Evolutionary conservation across 2,113 vertebrate species (phyloP).

Genomic region (Zapus hudsonius): DNA sequence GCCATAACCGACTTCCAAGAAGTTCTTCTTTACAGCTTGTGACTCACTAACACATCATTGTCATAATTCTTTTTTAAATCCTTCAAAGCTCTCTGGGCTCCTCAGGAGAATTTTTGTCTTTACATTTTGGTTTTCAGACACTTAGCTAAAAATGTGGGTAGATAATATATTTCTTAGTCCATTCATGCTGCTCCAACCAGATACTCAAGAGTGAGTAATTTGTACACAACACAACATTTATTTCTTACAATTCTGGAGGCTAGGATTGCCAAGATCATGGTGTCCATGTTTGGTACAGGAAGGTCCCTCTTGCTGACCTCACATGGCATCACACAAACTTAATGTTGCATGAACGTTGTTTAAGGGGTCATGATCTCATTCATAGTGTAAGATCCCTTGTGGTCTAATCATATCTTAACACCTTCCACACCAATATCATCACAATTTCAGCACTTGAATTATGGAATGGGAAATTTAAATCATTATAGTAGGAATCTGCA

Average conservation of each 20-base stretch:
- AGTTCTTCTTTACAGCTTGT: not conserved
- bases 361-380: not conserved
- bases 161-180: not conserved
- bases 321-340: too few relatives aligned
- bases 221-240: not conserved
- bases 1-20: not conserved
- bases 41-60: not conserved
- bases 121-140: not conserved
- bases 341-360: too few relatives aligned
- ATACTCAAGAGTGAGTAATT: not conserved
- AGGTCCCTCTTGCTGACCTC: not conserved
- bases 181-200: not conserved
- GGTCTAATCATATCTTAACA: too few relatives aligned
- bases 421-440: too few relatives aligned
- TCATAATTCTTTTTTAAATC: not conserved
- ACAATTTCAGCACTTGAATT: not conserved
- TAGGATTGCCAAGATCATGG: not conserved
- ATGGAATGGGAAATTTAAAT: not conserved
- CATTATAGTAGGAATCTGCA: not conserved
- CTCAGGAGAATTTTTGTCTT: not conserved
- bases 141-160: not conserved
- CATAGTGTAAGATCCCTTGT: fast-evolving
- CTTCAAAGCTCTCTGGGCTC: not conserved
- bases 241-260: not conserved
- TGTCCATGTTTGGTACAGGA: not conserved